phyloP scores from a whole-genome alignment of 2,113 vertebrate species.

The Calidris pygmaea region DNA sequence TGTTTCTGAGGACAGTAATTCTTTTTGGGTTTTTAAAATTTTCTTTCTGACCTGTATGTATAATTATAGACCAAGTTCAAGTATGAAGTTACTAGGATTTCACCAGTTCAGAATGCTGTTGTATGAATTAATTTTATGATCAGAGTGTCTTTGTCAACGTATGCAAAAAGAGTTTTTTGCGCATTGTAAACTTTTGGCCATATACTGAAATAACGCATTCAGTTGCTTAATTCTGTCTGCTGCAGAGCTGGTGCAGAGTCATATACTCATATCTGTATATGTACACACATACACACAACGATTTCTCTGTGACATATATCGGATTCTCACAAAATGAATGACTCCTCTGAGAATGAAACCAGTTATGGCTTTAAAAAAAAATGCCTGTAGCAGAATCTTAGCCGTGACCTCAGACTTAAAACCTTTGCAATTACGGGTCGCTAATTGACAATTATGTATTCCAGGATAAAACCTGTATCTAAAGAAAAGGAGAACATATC shows the following conservation, averaged over 20 bases:
- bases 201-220: background rate
- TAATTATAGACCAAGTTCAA: background rate
- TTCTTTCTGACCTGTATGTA: background rate
- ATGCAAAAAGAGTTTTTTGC: background rate
- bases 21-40: background rate
- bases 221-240: background rate
- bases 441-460: conserved; percentile 28
- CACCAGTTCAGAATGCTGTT: background rate
- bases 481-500: background rate
- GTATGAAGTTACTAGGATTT: background rate
- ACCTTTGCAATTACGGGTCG: background rate
- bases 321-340: background rate
- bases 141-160: background rate
- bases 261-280: background rate
- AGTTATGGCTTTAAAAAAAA: background rate
- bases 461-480: background rate
- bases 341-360: conserved; percentile 6
- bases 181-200: background rate
- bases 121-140: background rate
- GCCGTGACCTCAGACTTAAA: conserved; percentile 24
- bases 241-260: background rate
- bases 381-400: background rate
- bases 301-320: background rate
- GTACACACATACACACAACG: rapidly evolving
- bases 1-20: background rate